These are phyloP conservation scores for Tragelaphus oryx DNA, from an alignment of 2,797 vertebrate species.

Conservation along the genomic window DNA sequence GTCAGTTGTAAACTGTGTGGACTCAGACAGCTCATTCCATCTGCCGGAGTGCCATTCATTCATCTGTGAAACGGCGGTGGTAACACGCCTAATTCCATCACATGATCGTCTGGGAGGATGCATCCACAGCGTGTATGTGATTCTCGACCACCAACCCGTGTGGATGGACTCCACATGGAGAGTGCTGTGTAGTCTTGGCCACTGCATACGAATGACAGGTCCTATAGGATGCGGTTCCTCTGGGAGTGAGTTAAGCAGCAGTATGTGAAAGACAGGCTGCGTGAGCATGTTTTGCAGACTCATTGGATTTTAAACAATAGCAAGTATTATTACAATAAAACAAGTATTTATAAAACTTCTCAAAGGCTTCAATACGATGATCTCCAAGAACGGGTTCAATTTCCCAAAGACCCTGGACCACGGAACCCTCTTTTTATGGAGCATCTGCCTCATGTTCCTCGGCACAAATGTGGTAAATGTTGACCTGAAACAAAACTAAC, in stretches of 20 bases:
- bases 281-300: background rate
- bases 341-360: background rate
- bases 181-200: background rate
- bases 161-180: rapidly evolving
- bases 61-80: background rate
- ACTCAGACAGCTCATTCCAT: background rate
- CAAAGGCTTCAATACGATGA: background rate
- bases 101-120: background rate
- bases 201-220: background rate
- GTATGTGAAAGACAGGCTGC: background rate
- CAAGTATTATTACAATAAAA: background rate
- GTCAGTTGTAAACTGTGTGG: background rate
- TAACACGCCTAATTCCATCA: background rate
- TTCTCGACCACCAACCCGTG: background rate
- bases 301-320: background rate
- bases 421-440: background rate
- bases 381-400: background rate
- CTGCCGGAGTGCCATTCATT: background rate
- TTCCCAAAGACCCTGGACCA: background rate
- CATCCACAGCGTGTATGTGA: too few relatives aligned
- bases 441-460: background rate
- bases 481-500: background rate
- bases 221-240: background rate
- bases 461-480: background rate
- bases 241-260: background rate